phyloP scores from a whole-genome alignment of 2,113 vertebrate genomes.

The Eulemur macaco region DNA sequence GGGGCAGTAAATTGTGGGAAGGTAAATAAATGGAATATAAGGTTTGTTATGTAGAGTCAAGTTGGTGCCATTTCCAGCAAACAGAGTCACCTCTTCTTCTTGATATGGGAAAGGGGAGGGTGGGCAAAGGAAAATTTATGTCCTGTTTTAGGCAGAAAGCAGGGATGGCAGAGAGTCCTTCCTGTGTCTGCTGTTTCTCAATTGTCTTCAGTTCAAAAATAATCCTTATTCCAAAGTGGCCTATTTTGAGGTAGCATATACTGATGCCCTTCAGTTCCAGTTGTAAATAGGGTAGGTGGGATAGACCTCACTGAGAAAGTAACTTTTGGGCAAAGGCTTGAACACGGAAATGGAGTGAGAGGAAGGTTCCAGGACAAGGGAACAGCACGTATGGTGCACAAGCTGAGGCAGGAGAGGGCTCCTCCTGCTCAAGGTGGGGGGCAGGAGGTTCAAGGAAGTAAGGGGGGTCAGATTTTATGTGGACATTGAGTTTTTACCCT shows the following conservation, averaged over 20 bases:
- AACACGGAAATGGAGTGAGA: background rate
- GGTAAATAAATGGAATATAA: too few species aligned
- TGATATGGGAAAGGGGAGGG: background rate
- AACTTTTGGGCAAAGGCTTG: background rate
- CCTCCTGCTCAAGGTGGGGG: background rate
- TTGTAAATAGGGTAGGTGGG: background rate
- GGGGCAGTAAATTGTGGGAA: background rate
- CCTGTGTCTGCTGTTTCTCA: background rate
- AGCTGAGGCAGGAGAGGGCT: background rate
- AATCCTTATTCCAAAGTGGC: background rate
- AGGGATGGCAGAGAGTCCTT: background rate
- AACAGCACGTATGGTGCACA: background rate
- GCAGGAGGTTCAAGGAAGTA: too few species aligned
- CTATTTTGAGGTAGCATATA: background rate
- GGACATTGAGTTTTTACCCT: background rate
- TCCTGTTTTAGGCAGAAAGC: background rate
- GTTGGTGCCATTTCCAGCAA: background rate
- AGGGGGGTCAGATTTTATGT: background rate
- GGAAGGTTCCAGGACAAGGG: background rate
- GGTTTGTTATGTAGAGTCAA: background rate
- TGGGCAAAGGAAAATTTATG: background rate
- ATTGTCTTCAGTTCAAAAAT: background rate
- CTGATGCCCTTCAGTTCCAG: background rate
- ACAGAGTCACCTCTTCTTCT: background rate
- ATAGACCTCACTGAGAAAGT: background rate